Percentiles rank a stretch among this genome's conserved stretches.
Evolutionary conservation across 2,797 vertebrate genomes (phyloP).

Genomic region (Enteromius paludinosus): DNA sequence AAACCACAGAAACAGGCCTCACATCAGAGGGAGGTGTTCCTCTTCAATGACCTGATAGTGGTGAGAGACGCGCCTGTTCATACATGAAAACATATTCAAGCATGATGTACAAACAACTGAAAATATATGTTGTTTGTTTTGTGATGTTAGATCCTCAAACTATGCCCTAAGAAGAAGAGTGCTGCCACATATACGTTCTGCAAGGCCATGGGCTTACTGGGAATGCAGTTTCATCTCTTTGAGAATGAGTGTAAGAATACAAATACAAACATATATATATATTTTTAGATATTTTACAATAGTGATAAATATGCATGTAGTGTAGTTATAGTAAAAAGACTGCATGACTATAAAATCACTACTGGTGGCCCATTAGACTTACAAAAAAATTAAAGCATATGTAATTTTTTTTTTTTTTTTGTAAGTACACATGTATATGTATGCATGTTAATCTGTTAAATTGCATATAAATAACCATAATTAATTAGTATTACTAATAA

Average conservation of each 20-base stretch:
- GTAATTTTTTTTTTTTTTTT: no score
- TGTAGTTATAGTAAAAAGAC: neutral
- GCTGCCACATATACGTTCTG: constrained; percentile 97
- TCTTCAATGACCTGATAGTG: constrained; percentile 98
- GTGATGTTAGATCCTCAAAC: constrained; percentile 89
- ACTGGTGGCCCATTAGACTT: neutral
- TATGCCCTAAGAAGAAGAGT: constrained; percentile 98
- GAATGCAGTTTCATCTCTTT: constrained; percentile 98
- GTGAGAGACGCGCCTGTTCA: constrained; percentile 74
- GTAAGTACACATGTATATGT: no score
- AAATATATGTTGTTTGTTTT: neutral
- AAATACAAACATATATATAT: neutral
- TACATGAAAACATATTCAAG: neutral
- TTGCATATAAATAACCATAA: neutral
- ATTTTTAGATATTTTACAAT: neutral
- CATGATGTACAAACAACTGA: neutral
- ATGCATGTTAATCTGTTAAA: neutral
- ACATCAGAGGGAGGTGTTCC: constrained; percentile 97
- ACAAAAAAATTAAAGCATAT: neutral
- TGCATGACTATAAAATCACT: neutral
- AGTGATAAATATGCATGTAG: neutral
- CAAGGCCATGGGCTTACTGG: constrained; percentile 92
- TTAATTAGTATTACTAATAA: neutral
- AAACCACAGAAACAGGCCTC: constrained; percentile 97
- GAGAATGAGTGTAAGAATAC: constrained; percentile 92